phyloP scores from a whole-genome alignment of 2,888 invertebrate species.

The Drosophila kanekoi region DNA sequence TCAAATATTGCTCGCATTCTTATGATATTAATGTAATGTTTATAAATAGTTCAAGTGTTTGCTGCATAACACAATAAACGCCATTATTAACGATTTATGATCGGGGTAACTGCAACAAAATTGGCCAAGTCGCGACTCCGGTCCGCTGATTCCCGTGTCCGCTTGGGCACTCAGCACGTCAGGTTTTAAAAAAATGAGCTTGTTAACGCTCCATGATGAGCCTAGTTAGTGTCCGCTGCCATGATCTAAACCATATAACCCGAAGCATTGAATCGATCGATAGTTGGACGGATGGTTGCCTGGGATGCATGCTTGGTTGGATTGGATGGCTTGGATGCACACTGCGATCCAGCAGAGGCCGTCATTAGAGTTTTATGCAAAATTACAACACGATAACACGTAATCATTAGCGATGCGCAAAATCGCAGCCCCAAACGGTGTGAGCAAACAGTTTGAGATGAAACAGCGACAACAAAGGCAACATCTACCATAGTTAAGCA shows the following conservation, averaged over 20 bases:
- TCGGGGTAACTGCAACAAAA: constrained; percentile 26
- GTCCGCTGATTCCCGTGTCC: constrained; percentile 11
- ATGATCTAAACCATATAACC: constrained; percentile 80
- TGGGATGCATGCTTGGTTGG: constrained; percentile 1
- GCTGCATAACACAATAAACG: constrained; percentile 32
- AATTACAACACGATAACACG: constrained; percentile 83
- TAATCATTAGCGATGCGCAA: constrained; percentile 74
- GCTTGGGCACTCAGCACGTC: constrained; percentile 67
- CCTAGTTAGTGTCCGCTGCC: constrained; percentile 78
- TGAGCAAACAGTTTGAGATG: constrained; percentile 71
- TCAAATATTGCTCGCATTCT: not conserved
- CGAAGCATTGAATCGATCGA: constrained; percentile 63
- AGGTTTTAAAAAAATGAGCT: constrained; percentile 82
- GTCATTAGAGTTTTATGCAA: constrained; percentile 79
- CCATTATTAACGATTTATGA: constrained; percentile 63
- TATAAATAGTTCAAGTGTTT: constrained; percentile 15
- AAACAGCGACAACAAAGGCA: constrained; percentile 13
- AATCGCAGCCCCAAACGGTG: constrained; percentile 52
- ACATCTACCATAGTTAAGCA: not conserved
- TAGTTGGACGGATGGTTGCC: constrained; percentile 36
- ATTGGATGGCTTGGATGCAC: constrained; percentile 21
- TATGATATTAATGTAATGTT: not conserved
- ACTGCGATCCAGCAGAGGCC: constrained; percentile 33
- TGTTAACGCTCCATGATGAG: constrained; percentile 83
- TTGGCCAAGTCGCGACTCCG: constrained; percentile 26